Conservation (phyloP, 2,888 invertebrate species). For the Ophion obscuratus region DNA sequence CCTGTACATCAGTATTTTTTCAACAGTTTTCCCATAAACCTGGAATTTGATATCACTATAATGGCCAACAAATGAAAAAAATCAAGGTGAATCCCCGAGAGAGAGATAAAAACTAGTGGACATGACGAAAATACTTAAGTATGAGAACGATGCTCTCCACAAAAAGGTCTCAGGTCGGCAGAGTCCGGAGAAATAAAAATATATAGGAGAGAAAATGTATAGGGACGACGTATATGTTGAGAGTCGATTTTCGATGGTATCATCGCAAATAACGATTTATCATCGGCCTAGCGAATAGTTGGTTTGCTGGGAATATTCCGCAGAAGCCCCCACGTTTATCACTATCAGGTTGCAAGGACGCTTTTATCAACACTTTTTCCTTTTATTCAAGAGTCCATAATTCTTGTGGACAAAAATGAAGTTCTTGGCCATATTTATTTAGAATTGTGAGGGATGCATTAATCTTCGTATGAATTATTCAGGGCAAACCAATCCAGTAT, state of each 20-base stretch:
- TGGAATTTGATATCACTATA: background rate
- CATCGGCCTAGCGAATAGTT: conserved; percentile 30
- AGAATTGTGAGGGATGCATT: too few relatives aligned
- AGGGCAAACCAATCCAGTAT: too few relatives aligned
- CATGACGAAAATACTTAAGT: background rate
- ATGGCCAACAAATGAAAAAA: background rate
- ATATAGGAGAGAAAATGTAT: conserved; percentile 29
- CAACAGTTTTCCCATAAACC: too few relatives aligned
- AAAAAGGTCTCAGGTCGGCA: conserved; percentile 45
- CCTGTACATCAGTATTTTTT: too few relatives aligned
- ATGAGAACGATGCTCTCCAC: background rate
- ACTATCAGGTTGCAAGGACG: background rate
- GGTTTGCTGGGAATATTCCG: background rate
- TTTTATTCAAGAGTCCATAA: too few relatives aligned
- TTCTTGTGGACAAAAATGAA: background rate
- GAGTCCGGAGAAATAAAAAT: conserved; percentile 53
- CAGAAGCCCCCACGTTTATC: conserved; percentile 19
- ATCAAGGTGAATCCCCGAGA: background rate
- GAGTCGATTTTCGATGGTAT: conserved; percentile 33
- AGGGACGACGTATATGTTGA: conserved; percentile 22
- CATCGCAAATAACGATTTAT: conserved; percentile 48
- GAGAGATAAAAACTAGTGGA: background rate
- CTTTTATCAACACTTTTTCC: background rate
- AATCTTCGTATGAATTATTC: too few relatives aligned
- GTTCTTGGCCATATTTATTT: too few relatives aligned